Conservation (phyloP, 2,113 vertebrate genomes). For the Lutjanus erythropterus region DNA sequence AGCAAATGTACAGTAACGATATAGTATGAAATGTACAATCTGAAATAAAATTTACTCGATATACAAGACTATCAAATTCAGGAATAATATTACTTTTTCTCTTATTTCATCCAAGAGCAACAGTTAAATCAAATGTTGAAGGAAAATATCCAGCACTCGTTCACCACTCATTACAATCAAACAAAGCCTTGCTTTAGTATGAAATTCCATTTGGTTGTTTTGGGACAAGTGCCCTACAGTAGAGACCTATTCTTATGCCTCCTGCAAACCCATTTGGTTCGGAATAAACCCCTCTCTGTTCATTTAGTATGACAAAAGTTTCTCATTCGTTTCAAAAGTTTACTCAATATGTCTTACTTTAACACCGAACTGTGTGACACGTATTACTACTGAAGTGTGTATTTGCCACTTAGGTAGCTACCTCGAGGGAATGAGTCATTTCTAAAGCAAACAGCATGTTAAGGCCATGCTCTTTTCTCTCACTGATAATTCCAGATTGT, state of each 20-base stretch:
- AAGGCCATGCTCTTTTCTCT: constrained; percentile 68
- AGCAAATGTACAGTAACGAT: not conserved
- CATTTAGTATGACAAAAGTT: constrained; percentile 51
- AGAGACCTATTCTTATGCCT: constrained; percentile 7
- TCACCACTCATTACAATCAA: constrained; percentile 43
- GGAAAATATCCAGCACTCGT: constrained; percentile 28
- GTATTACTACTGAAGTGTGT: constrained; percentile 65
- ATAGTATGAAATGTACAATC: not conserved
- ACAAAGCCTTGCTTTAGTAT: constrained; percentile 36
- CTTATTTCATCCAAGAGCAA: constrained; percentile 24
- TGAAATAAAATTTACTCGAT: not conserved
- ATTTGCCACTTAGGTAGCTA: constrained; percentile 68
- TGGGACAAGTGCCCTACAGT: constrained; percentile 34
- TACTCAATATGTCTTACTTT: constrained; percentile 55
- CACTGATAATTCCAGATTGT: constrained; percentile 73
- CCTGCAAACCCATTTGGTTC: constrained; percentile 1
- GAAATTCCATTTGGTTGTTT: constrained; percentile 47
- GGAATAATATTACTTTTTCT: constrained; percentile 20
- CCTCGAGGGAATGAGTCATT: constrained; percentile 70
- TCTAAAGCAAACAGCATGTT: constrained; percentile 75
- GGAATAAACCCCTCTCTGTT: constrained; percentile 26
- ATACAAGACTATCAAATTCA: constrained; percentile 15
- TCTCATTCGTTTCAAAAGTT: constrained; percentile 56
- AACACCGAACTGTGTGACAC: constrained; percentile 50
- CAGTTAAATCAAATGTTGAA: constrained; percentile 23